Conservation (phyloP, 2,888 invertebrate genomes). For the Adineta ricciae region DNA sequence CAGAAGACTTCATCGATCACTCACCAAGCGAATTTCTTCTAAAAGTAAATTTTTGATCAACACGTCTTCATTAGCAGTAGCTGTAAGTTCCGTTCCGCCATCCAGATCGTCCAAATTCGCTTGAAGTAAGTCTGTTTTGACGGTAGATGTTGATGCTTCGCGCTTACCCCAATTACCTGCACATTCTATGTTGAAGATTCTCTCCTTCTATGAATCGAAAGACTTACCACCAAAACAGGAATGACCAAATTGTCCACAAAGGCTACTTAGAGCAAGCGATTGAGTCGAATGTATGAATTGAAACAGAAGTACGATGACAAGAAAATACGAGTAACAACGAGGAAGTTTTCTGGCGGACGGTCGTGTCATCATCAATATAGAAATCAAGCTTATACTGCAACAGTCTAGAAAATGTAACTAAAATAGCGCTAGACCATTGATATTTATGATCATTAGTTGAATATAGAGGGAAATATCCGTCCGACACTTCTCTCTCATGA, state of each 20-base stretch:
- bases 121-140: neutral
- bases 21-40: neutral
- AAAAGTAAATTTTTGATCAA: neutral
- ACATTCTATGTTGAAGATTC: neutral
- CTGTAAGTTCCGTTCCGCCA: neutral
- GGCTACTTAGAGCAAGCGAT: neutral
- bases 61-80: neutral
- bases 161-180: neutral
- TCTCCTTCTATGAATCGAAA: neutral
- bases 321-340: neutral
- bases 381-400: neutral
- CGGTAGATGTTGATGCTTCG: neutral
- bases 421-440: neutral
- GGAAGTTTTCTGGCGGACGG: neutral
- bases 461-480: neutral
- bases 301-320: neutral
- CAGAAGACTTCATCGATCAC: neutral
- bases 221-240: neutral
- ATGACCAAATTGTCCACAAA: neutral
- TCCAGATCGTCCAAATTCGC: neutral
- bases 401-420: neutral
- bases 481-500: neutral
- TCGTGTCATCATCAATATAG: neutral
- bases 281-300: neutral
- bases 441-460: neutral